Conservation (phyloP, 2,113 vertebrate genomes). For the Hyla sarda region DNA sequence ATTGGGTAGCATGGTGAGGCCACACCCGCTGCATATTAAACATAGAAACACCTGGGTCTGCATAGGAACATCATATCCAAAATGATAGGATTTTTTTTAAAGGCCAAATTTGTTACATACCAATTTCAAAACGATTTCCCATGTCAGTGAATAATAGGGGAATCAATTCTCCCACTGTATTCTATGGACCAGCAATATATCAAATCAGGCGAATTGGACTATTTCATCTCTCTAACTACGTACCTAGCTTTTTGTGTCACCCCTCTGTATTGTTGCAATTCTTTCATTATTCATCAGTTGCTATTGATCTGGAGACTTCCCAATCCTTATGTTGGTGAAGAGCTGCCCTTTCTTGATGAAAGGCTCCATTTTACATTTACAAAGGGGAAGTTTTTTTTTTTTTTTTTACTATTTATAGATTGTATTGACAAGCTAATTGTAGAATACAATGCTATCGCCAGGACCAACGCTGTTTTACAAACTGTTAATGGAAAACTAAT, state of each 20-base stretch:
- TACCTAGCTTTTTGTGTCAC: neutral
- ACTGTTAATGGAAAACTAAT: slow-evolving; percentile 20
- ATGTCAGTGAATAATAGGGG: too few species aligned
- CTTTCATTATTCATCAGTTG: neutral
- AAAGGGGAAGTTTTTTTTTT: slow-evolving; percentile 6
- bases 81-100: too few species aligned
- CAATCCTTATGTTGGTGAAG: neutral
- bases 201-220: too few species aligned
- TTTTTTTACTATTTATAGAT: slow-evolving; percentile 16
- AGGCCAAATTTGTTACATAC: too few species aligned
- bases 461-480: neutral
- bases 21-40: too few species aligned
- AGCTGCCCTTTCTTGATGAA: neutral
- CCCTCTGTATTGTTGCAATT: neutral
- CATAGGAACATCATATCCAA: too few species aligned
- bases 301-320: neutral
- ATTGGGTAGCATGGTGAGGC: too few species aligned
- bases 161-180: too few species aligned
- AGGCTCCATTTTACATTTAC: slow-evolving; percentile 12
- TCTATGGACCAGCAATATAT: too few species aligned
- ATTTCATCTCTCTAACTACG: too few species aligned
- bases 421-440: slow-evolving; percentile 9
- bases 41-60: too few species aligned
- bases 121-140: too few species aligned
- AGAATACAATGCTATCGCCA: slow-evolving; percentile 1